Evolutionary conservation across 1,140 invertebrate species (phyloP).

Genomic region (Charaxes varanes): DNA sequence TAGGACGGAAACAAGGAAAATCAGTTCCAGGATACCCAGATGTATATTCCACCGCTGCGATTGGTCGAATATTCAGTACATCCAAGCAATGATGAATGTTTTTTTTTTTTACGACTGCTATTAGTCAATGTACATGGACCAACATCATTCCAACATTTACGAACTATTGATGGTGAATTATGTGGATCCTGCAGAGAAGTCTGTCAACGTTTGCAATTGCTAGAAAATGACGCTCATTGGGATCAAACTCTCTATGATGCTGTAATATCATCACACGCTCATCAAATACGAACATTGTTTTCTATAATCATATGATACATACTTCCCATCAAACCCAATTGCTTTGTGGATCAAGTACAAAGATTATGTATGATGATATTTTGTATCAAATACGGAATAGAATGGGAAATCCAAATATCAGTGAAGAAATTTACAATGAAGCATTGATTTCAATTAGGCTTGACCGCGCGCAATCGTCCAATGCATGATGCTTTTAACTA

Average conservation of each 20-base stretch:
- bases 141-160: constrained; percentile 22
- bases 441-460: constrained; percentile 42
- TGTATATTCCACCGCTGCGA: constrained; percentile 18
- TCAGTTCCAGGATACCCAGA: constrained; percentile 14
- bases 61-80: constrained; percentile 20
- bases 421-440: constrained; percentile 48
- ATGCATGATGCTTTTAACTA: constrained; percentile 43
- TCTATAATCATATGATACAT: constrained; percentile 48
- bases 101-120: too few relatives aligned
- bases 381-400: constrained; percentile 19
- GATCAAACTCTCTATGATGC: constrained; percentile 48
- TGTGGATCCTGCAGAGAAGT: constrained; percentile 21
- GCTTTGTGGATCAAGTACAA: constrained; percentile 43
- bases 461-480: constrained; percentile 37
- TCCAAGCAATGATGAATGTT: too few relatives aligned
- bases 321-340: constrained; percentile 39
- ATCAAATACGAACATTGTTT: constrained; percentile 57
- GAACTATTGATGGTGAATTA: constrained; percentile 23
- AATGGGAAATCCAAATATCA: constrained; percentile 13
- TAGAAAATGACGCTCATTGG: neutral
- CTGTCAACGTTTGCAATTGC: neutral
- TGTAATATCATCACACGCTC: constrained; percentile 25
- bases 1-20: constrained; percentile 20
- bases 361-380: constrained; percentile 44
- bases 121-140: too few relatives aligned